Evolutionary conservation across 2,888 invertebrate species (phyloP).

Genomic region (Platerodrilus igneus): DNA sequence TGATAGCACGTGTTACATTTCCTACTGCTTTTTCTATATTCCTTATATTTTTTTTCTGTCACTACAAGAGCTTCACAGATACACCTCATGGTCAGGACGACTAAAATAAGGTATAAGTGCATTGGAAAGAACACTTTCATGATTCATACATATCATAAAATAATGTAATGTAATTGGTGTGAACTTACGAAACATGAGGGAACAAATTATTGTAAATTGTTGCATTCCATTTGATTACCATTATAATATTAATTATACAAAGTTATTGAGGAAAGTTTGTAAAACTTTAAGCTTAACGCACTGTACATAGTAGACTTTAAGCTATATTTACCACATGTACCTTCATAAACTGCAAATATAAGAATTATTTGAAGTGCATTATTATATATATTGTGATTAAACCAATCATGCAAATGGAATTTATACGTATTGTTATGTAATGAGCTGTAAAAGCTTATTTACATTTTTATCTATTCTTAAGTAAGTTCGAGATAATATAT

Average conservation of each 20-base stretch:
- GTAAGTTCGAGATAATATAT: no score
- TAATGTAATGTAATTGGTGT: slow-evolving; percentile 20
- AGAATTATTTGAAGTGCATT: slow-evolving; percentile 29
- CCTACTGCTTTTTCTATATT: slow-evolving; percentile 90
- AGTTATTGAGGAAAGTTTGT: slow-evolving; percentile 45
- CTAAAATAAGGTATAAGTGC: slow-evolving; percentile 10
- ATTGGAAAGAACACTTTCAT: slow-evolving; percentile 15
- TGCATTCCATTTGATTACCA: slow-evolving; percentile 18
- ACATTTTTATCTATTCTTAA: no score
- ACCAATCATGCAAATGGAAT: slow-evolving; percentile 18
- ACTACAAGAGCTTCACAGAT: slow-evolving; percentile 83
- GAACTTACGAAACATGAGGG: slow-evolving; percentile 20
- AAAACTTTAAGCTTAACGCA: slow-evolving; percentile 47
- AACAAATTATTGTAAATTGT: slow-evolving; percentile 18
- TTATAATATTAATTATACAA: no score
- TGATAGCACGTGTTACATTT: slow-evolving; percentile 90
- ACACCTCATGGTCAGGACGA: slow-evolving; percentile 37
- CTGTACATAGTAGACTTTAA: slow-evolving; percentile 39
- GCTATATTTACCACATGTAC: slow-evolving; percentile 16
- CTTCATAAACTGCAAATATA: slow-evolving; percentile 17
- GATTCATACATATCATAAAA: slow-evolving; percentile 22
- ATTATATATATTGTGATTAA: slow-evolving; percentile 37
- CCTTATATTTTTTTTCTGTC: slow-evolving; percentile 92
- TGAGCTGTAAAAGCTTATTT: no score
- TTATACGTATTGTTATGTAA: no score